Conservation (phyloP, 2,113 vertebrate species). For the Blennius ocellaris region DNA sequence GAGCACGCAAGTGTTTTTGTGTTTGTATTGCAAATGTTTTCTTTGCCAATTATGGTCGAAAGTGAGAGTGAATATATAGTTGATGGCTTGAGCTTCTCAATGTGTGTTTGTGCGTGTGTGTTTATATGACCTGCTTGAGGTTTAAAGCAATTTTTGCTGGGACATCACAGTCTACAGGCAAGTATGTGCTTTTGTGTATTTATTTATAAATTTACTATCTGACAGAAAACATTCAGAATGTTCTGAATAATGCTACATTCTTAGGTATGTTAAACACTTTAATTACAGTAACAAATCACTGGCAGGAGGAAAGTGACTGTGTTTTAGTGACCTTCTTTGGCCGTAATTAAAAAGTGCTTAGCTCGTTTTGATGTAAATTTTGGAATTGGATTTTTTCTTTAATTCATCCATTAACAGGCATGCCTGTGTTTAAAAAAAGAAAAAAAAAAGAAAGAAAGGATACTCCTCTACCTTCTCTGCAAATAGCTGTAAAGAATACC, state of each 20-base stretch:
- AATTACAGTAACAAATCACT: slow-evolving; percentile 1
- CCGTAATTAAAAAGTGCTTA: no score
- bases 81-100: background rate
- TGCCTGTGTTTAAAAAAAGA: no score
- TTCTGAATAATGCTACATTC: background rate
- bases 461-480: background rate
- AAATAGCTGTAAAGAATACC: background rate
- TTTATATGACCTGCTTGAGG: slow-evolving; percentile 88
- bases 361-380: no score
- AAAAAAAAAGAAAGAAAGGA: background rate
- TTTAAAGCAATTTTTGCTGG: slow-evolving; percentile 90
- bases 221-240: background rate
- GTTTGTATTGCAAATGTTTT: background rate
- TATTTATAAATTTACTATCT: no score
- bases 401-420: no score
- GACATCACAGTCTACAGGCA: no score
- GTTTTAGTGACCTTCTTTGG: no score
- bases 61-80: slow-evolving; percentile 11
- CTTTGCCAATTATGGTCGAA: slow-evolving; percentile 19
- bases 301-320: background rate
- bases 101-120: background rate
- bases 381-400: no score
- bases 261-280: slow-evolving; percentile 8
- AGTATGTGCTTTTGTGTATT: no score
- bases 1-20: slow-evolving; percentile 63